phyloP scores from a whole-genome alignment of 1,140 invertebrate genomes.

The Sycophila sp. region DNA sequence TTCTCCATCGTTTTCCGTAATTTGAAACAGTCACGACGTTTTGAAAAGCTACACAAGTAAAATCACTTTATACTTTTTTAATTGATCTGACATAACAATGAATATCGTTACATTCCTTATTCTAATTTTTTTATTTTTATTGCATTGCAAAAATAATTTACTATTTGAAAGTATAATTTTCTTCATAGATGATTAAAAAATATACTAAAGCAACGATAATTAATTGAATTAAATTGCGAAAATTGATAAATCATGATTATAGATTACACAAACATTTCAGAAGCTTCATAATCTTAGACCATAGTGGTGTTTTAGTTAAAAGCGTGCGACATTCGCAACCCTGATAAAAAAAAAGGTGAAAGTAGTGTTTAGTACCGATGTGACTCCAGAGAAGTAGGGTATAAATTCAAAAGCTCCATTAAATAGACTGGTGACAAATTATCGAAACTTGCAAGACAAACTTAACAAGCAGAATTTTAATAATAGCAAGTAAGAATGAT shows the following conservation, averaged over 20 bases:
- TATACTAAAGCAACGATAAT: neutral
- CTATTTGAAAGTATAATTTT: neutral
- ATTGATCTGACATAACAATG: too few relatives aligned
- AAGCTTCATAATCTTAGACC: slow-evolving; percentile 14
- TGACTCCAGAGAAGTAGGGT: slow-evolving; percentile 6
- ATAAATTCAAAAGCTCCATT: slow-evolving; percentile 16
- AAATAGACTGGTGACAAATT: slow-evolving; percentile 15
- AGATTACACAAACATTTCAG: slow-evolving; percentile 2
- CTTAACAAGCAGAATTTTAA: slow-evolving; percentile 20
- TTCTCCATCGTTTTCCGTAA: too few relatives aligned
- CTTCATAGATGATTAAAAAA: slow-evolving; percentile 4
- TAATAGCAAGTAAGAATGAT: too few relatives aligned
- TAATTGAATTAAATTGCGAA: slow-evolving; percentile 7
- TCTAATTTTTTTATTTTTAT: too few relatives aligned
- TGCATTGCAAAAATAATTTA: too few relatives aligned
- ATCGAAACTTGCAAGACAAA: slow-evolving; percentile 20
- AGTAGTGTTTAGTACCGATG: slow-evolving; percentile 23
- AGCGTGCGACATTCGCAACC: slow-evolving; percentile 10
- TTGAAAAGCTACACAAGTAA: too few relatives aligned
- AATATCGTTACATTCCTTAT: too few relatives aligned
- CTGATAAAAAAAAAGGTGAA: slow-evolving; percentile 12
- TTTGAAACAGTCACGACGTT: too few relatives aligned
- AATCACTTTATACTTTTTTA: too few relatives aligned
- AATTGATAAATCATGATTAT: slow-evolving; percentile 21
- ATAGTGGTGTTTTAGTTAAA: slow-evolving; percentile 23